Evolutionary conservation across 2,888 invertebrate genomes (phyloP), one percentile per base, ranked within the genome.

Genomic region (Spicauda simplicius): DNA sequence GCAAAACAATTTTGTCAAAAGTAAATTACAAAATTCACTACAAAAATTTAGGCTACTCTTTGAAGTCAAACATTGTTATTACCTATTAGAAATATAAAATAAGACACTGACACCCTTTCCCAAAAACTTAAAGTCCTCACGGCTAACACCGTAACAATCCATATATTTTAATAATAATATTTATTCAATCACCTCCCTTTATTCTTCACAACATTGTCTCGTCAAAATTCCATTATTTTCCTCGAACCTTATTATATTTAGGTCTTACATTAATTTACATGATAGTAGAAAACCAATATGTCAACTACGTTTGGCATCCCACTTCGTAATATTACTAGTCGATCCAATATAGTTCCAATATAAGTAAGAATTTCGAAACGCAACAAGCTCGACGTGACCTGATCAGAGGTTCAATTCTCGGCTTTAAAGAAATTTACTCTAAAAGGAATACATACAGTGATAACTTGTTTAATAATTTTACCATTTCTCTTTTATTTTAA

Each of bases 1-100:
- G 33, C 37, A 37, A 1, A 37, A 12, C 37, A 12, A 12, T 37
- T 7, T 8, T 3, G 12, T 37, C 37, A 37, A 37, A 37, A 37
- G 37, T 37, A 37, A 18, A 50, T 50, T 18, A 50, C 18, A 18
- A 50, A 16, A 50, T 50, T 50, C 18, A 60, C 60, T 60, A 61
- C 18, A 61, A 60, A 60, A 61, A 14, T 59, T 61, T 61, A 52
- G 59, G 60, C 60, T 61, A 61, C 52, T 50, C 52, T 60, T 50
- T 52, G 11, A 25, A 52, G 37, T 61, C 60, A 30, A 59, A 59
- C 30, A 37, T 52, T 50, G 18, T 52, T 18, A 61, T 61, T 50
- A 59, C 20, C 45, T 61, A 61, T 61, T 61, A 30, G 59, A 25
- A 58, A 10, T 19, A 45, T 41, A 45, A 19, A 45, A 30, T 30